Percentiles rank a stretch among this genome's conserved stretches.
These are phyloP conservation scores for Drosophila melanogaster DNA, from an alignment of 1,140 invertebrate species.

Conservation along the genomic window Release_6_plus_ISO1_MT NT_037436.4:12269001-12269500, in stretches of 20 bases:
- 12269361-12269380: background rate
- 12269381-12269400: background rate
- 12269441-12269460: no score
- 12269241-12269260: conserved; percentile 59
- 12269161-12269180: conserved; percentile 84
- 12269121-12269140: conserved; percentile 86
- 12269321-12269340: conserved; percentile 2
- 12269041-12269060: conserved; percentile 71
- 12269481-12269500: background rate
- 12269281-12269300: conserved; percentile 32
- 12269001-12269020: conserved; percentile 67
- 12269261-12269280: conserved; percentile 13
- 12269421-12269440: no score
- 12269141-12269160: conserved; percentile 86
- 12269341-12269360: background rate
- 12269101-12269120: conserved; percentile 86
- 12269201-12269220: background rate
- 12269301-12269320: conserved; percentile 4
- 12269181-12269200: conserved; percentile 67
- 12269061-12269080: conserved; percentile 68
- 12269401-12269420: background rate
- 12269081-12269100: conserved; percentile 86
- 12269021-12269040: conserved; percentile 83
- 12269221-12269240: conserved; percentile 25
- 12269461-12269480: no score